phyloP scores from a whole-genome alignment of 2,888 invertebrate species.

The Aphrophora alni region DNA sequence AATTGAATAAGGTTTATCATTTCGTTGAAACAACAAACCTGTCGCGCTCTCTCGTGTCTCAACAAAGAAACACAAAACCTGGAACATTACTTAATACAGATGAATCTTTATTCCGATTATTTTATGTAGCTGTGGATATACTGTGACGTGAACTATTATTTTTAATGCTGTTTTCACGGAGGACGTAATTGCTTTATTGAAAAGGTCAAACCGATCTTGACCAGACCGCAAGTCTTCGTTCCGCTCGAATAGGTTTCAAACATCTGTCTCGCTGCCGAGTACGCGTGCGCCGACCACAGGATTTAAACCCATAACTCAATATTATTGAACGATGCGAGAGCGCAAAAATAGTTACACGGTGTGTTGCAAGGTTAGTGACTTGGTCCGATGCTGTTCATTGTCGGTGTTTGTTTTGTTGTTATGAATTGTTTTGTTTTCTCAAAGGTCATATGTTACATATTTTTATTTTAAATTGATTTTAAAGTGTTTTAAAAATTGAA shows the following conservation, averaged over 20 bases:
- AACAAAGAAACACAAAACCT: neutral
- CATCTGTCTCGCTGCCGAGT: conserved; percentile 5
- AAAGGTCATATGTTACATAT: no score
- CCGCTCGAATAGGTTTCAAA: neutral
- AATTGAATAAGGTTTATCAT: neutral
- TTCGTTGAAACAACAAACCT: no score
- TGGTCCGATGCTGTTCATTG: neutral
- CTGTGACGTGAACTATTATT: conserved; percentile 4
- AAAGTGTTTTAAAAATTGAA: no score
- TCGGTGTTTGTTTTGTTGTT: neutral
- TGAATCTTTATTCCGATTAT: neutral
- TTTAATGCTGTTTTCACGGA: conserved; percentile 9
- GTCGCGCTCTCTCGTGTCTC: no score
- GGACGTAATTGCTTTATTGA: neutral
- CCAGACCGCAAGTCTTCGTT: conserved; percentile 6
- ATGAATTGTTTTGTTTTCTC: no score
- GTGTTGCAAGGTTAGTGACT: neutral
- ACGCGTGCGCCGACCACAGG: neutral
- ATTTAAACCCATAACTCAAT: neutral
- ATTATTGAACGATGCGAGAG: neutral
- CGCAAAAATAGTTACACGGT: neutral
- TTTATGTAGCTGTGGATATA: no score
- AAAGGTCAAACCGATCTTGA: conserved; percentile 2
- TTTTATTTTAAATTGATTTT: no score
- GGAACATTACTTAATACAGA: neutral